Base-by-base conservation (phyloP, 2,113 vertebrate genomes). In the Charina bottae region DNA sequence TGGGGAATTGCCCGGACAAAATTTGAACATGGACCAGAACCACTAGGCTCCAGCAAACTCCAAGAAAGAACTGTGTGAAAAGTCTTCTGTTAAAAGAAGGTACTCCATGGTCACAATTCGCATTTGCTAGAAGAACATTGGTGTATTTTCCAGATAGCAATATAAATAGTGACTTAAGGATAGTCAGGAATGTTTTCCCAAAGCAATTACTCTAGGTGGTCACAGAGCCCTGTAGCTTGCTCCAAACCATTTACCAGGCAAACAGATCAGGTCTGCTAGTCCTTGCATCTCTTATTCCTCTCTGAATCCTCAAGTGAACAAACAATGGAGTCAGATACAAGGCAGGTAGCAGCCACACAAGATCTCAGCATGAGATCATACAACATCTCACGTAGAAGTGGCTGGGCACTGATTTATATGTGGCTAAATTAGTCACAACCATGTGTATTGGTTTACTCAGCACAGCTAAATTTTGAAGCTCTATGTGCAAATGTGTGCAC, bases 211-310 rank as follows among this genome's bases (percentile, higher is more conserved):
- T 86, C 28, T 55, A 23, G 49, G 19, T 86, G 6, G 23, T 68
- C 84, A 26, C 83, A 86, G 46, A 68, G 59, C 59, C 49, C 49
- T 53, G 59, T 12, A 26, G 59, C 28, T 86, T 68, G 90, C 90
- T 91, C 59, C 83, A 55, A 86, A 86, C 84, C 59, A 91, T 91
- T 60, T 91, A 55, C 54, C 33, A 86, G 0, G 23, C 72, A 90
- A 83, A 91, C 84, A 55, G 28, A 91, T 55, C 59, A 37, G 84
- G 46, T 9, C 83, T 64, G 84, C 28, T 64, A 17, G 58, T 53
- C 26, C 23, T 90, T 7, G 0, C 37, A 6, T 49, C 56, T 85
- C 90, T 85, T 85, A n/a, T 60, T 85, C 83, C 49, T 24, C 37
- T 53, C 83, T 86, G n/a, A 86, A 85, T 86, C 49, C 59, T 91